Percentiles rank a stretch among this genome's conserved stretches.
These are phyloP conservation scores for Enteromius argenteus DNA, from an alignment of 2,797 vertebrate genomes.

Conservation along the genomic window DNA sequence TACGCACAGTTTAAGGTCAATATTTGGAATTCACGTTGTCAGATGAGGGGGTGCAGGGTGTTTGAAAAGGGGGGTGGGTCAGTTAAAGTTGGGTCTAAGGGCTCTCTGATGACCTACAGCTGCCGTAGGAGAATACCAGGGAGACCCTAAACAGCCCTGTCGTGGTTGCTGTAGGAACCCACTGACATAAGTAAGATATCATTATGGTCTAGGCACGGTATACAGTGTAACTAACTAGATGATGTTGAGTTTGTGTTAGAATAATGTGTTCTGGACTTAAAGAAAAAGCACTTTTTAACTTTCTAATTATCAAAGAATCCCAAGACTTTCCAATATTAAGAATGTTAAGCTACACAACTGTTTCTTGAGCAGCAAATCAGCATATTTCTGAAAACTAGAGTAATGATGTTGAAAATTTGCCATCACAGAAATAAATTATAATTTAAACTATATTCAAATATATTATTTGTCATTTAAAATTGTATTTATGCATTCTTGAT, in stretches of 20 bases:
- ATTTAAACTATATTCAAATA: background rate
- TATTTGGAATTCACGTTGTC: slow-evolving; percentile 36
- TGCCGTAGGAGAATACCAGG: background rate
- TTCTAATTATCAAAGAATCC: background rate
- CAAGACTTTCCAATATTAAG: background rate
- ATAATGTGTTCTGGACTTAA: background rate
- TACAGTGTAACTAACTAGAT: slow-evolving; percentile 76
- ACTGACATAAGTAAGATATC: slow-evolving; percentile 58
- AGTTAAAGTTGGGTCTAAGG: slow-evolving; percentile 7
- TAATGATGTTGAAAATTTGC: background rate
- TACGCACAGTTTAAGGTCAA: slow-evolving; percentile 22
- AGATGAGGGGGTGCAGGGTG: background rate
- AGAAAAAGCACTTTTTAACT: background rate
- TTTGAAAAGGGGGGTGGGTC: slow-evolving; percentile 18
- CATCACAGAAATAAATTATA: background rate
- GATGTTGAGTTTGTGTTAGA: slow-evolving; percentile 46
- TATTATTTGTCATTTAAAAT: background rate
- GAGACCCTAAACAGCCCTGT: slow-evolving; percentile 27
- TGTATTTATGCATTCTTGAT: background rate
- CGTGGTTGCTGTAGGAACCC: slow-evolving; percentile 77
- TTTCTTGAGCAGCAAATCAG: background rate
- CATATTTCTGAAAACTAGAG: background rate
- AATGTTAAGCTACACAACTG: background rate
- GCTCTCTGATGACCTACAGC: slow-evolving; percentile 36
- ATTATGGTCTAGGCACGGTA: slow-evolving; percentile 69